phyloP scores from a whole-genome alignment of 2,888 invertebrate species.

The Amorpha juglandis region DNA sequence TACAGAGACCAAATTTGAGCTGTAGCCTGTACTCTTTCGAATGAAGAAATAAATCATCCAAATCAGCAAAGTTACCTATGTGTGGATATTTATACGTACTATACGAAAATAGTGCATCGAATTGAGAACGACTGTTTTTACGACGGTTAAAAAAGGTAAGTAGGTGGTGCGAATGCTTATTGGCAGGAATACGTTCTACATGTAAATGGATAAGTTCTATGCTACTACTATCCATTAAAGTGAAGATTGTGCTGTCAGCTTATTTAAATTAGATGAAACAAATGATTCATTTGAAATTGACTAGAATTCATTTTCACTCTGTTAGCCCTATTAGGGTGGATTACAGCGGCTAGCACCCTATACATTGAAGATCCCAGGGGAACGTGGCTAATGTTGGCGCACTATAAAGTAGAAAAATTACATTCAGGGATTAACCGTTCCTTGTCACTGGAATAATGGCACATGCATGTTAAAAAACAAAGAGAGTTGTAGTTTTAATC shows the following conservation, averaged over 20 bases:
- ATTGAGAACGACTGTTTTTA: no score
- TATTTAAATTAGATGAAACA: not conserved
- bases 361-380: slow-evolving; percentile 14
- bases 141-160: no score
- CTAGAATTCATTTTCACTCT: slow-evolving; percentile 16
- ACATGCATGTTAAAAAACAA: slow-evolving; percentile 8
- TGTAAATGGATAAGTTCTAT: no score
- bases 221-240: no score
- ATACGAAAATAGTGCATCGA: no score
- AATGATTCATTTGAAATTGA: slow-evolving; percentile 6
- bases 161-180: no score
- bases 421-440: slow-evolving; percentile 19
- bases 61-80: no score
- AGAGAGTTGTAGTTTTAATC: slow-evolving; percentile 1
- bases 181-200: no score
- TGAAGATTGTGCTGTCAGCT: not conserved
- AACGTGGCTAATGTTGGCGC: slow-evolving; percentile 9
- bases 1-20: no score
- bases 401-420: slow-evolving; percentile 17
- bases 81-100: no score
- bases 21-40: no score
- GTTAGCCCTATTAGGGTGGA: slow-evolving; percentile 9
- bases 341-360: slow-evolving; percentile 8
- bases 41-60: no score
- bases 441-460: not conserved